Evolutionary conservation across 2,888 invertebrate species (phyloP).

Genomic region (Geotrupes spiniger): DNA sequence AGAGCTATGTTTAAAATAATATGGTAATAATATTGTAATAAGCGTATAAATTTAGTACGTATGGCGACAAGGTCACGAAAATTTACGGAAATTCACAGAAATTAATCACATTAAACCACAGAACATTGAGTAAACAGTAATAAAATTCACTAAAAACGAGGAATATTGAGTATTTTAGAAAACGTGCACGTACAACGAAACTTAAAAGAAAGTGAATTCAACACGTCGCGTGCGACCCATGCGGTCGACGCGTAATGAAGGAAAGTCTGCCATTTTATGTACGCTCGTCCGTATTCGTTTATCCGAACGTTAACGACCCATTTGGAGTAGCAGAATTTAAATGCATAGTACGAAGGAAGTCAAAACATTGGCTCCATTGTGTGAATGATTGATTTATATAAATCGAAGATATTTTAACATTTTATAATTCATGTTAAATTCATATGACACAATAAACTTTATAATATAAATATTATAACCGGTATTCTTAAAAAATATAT

Average conservation of each 20-base stretch:
- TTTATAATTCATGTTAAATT: no score
- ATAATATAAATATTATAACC: no score
- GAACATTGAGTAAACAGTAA: slow-evolving; percentile 2
- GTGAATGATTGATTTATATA: no score
- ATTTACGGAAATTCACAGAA: slow-evolving; percentile 19
- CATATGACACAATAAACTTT: no score
- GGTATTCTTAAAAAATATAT: no score
- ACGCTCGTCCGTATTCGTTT: slow-evolving; percentile 22
- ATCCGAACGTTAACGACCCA: slow-evolving; percentile 13
- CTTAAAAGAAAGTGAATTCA: slow-evolving; percentile 28
- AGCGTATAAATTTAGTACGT: slow-evolving; percentile 26
- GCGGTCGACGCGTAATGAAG: slow-evolving; percentile 51
- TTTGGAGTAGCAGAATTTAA: neutral
- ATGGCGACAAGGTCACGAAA: slow-evolving; percentile 37
- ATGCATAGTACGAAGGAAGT: no score
- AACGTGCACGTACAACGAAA: slow-evolving; percentile 13
- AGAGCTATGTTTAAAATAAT: neutral
- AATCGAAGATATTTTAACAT: no score
- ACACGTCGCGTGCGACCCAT: slow-evolving; percentile 52
- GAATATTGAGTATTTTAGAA: slow-evolving; percentile 22
- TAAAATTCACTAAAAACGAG: slow-evolving; percentile 20
- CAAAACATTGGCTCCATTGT: no score
- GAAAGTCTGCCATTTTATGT: slow-evolving; percentile 44
- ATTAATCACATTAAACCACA: slow-evolving; percentile 9
- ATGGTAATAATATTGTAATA: slow-evolving; percentile 9